Percentiles rank a stretch among this genome's conserved stretches.
phyloP scores from a whole-genome alignment of 2,113 vertebrate species.

The Limnothrissa miodon region DNA sequence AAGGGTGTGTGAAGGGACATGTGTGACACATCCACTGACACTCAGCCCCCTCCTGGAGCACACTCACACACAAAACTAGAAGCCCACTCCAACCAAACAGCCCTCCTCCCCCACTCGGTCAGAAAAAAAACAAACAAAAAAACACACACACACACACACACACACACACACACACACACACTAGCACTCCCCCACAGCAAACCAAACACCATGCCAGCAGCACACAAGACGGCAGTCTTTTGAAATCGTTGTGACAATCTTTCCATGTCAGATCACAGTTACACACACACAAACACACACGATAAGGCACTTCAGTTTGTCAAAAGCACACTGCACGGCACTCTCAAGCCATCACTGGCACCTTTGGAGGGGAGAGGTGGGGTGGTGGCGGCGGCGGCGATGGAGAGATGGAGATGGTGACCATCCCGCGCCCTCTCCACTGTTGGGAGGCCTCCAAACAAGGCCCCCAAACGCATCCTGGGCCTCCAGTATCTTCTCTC shows the following conservation, averaged over 20 bases:
- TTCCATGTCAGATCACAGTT: slow-evolving; percentile 58
- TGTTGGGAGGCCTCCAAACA: slow-evolving; percentile 34
- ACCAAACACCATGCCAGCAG: slow-evolving; percentile 72
- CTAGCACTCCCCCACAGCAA: slow-evolving; percentile 64
- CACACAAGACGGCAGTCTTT: slow-evolving; percentile 58
- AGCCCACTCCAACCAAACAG: background rate
- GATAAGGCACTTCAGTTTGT: slow-evolving; percentile 67
- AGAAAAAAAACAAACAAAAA: slow-evolving; percentile 36
- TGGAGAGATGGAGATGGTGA: background rate
- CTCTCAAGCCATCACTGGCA: slow-evolving; percentile 71
- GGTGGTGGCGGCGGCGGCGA: slow-evolving; percentile 46
- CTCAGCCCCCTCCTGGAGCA: background rate
- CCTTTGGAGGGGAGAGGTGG: slow-evolving; percentile 63
- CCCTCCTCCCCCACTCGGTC: background rate
- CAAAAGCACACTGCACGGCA: slow-evolving; percentile 73
- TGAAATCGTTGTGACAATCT: slow-evolving; percentile 55
- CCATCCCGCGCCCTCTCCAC: slow-evolving; percentile 39
- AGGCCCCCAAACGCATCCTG: slow-evolving; percentile 48
- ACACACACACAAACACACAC: slow-evolving; percentile 47
- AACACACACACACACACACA: no score
- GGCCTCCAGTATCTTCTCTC: slow-evolving; percentile 55
- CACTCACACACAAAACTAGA: slow-evolving; percentile 8
- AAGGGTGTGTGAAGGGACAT: slow-evolving; percentile 27
- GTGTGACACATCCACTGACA: slow-evolving; percentile 32
- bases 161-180: slow-evolving; percentile 18